Base-by-base conservation (phyloP, 2,797 vertebrate species). In the Phataginus tricuspis region DNA sequence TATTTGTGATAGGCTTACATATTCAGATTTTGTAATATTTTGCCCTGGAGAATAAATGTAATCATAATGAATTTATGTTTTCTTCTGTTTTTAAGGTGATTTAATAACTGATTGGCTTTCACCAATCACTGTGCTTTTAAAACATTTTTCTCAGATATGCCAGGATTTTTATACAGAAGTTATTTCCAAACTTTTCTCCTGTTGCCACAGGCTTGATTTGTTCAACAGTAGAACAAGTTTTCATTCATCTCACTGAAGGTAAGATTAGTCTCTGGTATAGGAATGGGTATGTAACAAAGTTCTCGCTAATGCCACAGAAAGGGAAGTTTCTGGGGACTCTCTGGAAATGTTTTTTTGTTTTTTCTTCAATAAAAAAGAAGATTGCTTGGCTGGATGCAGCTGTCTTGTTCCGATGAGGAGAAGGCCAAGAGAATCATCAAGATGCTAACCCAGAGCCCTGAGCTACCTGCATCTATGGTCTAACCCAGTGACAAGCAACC, bases 1-100 rank as follows among this genome's bases (percentile, higher is more conserved):
- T 98, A 91, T 51, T 96, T 97, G 5, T 59, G 88, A 98, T 86
- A 96, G 71, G 14, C 51, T 97, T 97, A 45, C 29, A 94, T 93
- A 96, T 85, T 96, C 31, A 96, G 78, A 87, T 87, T 95, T 64
- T 77, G 25, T 94, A 96, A 90, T 93, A 91, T 69, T 95, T 83
- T 80, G 25, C 55, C 85, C 42, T 93, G 59, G 87, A 45, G 45
- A 91, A 77, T 19, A 98, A 97, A 85, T 83, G 96, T 45, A 78
- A 45, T 97, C 95, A 82, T 53, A 95, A 95, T 86, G 91, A 92
- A 92, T 63, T 72, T 92, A 80, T 61, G 85, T 77, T 98, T 86
- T 79, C 71, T 86, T 68, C 42, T 57, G 9, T 86, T 83, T 90
- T 77, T 49, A 75, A 90, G 86, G 2, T 51, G 53, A 75, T 45